Evolutionary conservation across 2,797 vertebrate species (phyloP).

Genomic region (Sphaeramia orbicularis): DNA sequence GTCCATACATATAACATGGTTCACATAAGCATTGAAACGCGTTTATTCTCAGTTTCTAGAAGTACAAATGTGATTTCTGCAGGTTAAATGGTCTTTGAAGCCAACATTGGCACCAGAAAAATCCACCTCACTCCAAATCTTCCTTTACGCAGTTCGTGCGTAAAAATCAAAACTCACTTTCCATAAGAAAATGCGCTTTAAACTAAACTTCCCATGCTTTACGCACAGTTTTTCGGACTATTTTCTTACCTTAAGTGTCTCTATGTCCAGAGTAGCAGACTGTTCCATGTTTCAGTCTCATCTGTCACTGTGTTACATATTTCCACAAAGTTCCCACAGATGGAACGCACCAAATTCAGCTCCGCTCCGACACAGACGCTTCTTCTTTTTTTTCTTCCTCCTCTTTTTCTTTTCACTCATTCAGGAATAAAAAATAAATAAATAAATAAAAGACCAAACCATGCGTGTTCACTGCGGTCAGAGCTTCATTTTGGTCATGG

Average conservation of each 20-base stretch:
- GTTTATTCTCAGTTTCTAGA: no score
- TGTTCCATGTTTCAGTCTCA: slow-evolving; percentile 84
- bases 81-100: no score
- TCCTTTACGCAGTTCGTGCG: no score
- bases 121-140: no score
- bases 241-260: slow-evolving; percentile 90
- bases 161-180: no score
- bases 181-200: no score
- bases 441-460: no score
- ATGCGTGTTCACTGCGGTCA: background rate
- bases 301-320: slow-evolving; percentile 61
- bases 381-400: slow-evolving; percentile 1
- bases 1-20: no score
- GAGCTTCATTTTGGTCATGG: background rate
- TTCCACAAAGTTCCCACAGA: slow-evolving; percentile 66
- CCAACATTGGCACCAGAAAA: no score
- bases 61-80: no score
- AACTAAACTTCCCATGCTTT: no score
- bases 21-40: no score
- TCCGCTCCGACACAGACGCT: background rate
- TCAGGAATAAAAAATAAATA: background rate
- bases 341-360: background rate
- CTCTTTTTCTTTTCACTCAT: slow-evolving; percentile 9
- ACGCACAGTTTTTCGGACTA: background rate
- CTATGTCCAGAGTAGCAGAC: slow-evolving; percentile 86